A percentile compares a stretch with the other conserved stretches of the same genome.
Conservation (phyloP, 2,888 invertebrate genomes). For the Leptogaster cylindrica region DNA sequence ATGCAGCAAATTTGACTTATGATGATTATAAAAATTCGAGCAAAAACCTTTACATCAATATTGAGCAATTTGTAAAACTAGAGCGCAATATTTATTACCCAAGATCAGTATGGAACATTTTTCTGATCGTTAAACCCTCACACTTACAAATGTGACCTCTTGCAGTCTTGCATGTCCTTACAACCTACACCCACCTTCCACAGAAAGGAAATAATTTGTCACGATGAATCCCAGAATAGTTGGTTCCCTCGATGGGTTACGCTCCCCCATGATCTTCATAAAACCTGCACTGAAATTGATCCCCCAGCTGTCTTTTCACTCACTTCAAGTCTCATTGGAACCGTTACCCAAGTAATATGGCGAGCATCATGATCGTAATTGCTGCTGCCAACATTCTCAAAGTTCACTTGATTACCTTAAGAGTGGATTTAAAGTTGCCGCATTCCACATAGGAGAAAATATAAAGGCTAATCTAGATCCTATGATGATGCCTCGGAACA, state of each 20-base stretch:
- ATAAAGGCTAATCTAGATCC: constrained; percentile 22
- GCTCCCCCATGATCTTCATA: background rate
- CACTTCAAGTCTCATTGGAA: background rate
- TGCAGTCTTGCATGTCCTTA: no score
- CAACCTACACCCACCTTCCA: background rate
- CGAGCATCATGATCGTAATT: constrained; percentile 6
- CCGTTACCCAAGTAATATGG: background rate
- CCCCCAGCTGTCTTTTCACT: no score
- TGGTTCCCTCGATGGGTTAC: background rate
- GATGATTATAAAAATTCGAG: background rate
- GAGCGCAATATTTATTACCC: background rate
- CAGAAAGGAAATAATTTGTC: background rate
- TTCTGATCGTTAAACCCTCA: background rate
- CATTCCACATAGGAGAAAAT: background rate
- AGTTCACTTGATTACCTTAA: constrained; percentile 31
- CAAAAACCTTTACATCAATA: background rate
- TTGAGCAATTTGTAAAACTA: background rate
- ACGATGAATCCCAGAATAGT: background rate
- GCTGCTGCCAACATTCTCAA: constrained; percentile 14
- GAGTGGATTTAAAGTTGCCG: background rate
- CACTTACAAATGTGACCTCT: background rate
- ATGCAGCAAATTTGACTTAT: background rate
- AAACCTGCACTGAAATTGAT: no score
- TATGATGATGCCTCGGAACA: background rate
- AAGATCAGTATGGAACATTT: background rate